Percentiles rank a stretch among this genome's conserved stretches.
These are phyloP conservation scores for Chrysolina oricalcia DNA, from an alignment of 2,888 invertebrate genomes.

Conservation along the genomic window DNA sequence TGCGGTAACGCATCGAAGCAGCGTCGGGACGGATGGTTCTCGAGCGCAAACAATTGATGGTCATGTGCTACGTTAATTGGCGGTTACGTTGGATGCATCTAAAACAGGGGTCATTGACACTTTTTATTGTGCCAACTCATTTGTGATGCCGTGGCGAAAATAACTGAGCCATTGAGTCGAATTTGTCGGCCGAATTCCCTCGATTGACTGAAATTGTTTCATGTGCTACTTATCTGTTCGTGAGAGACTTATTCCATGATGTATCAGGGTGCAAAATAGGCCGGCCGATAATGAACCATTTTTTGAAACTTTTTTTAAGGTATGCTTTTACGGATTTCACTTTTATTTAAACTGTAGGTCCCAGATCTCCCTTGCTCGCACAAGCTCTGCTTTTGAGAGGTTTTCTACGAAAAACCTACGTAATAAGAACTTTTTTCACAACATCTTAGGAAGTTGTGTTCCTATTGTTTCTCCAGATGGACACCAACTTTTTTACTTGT, in stretches of 20 bases:
- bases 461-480: too few relatives aligned
- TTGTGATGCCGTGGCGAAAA: not conserved
- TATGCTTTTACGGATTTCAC: too few relatives aligned
- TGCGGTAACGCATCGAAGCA: constrained; percentile 41
- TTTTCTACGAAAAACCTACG: too few relatives aligned
- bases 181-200: constrained; percentile 45
- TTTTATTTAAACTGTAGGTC: too few relatives aligned
- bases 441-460: too few relatives aligned
- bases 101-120: constrained; percentile 49
- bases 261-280: constrained; percentile 29
- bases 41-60: constrained; percentile 59
- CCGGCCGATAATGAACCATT: too few relatives aligned
- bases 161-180: constrained; percentile 38
- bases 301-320: too few relatives aligned
- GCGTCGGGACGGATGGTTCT: constrained; percentile 51
- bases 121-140: constrained; percentile 30
- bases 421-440: too few relatives aligned
- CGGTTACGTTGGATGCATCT: constrained; percentile 49
- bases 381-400: too few relatives aligned
- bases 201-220: constrained; percentile 43
- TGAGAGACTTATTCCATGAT: constrained; percentile 34
- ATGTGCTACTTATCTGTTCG: constrained; percentile 34
- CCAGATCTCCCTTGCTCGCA: too few relatives aligned
- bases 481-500: too few relatives aligned
- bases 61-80: constrained; percentile 59